phyloP scores from a whole-genome alignment of 2,113 vertebrate genomes.

The Eupsittula cactorum region DNA sequence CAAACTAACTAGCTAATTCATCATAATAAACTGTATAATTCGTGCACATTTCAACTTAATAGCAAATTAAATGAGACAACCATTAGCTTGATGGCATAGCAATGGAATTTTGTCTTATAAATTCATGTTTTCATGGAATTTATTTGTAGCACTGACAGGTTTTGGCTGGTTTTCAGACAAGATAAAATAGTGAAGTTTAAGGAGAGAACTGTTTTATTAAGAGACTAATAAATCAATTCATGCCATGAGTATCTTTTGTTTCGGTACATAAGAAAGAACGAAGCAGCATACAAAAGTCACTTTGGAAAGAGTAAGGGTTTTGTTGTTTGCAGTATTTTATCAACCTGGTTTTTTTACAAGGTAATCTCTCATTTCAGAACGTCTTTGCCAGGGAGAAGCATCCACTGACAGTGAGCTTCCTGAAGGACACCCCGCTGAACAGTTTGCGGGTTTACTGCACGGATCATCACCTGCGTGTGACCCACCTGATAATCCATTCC shows the following conservation, averaged over 20 bases:
- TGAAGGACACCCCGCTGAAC: constrained; percentile 85
- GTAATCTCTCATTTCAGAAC: constrained; percentile 66
- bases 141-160: background rate
- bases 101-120: background rate
- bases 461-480: constrained; percentile 94
- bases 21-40: background rate
- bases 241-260: background rate
- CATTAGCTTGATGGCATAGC: background rate
- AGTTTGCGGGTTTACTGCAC: constrained; percentile 94
- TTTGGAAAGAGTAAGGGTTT: background rate
- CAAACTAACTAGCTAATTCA: background rate
- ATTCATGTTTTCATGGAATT: background rate
- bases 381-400: constrained; percentile 58
- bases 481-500: constrained; percentile 90
- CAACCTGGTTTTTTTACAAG: background rate
- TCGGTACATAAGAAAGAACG: background rate
- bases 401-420: constrained; percentile 78
- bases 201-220: background rate
- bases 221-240: background rate
- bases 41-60: background rate
- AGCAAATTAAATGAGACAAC: background rate
- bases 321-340: background rate
- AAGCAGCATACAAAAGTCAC: background rate
- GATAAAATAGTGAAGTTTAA: background rate
- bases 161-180: background rate